Percentiles rank a stretch among this genome's conserved stretches.
phyloP scores from a whole-genome alignment of 1,140 invertebrate genomes.

The Scylla paramamosain region DNA sequence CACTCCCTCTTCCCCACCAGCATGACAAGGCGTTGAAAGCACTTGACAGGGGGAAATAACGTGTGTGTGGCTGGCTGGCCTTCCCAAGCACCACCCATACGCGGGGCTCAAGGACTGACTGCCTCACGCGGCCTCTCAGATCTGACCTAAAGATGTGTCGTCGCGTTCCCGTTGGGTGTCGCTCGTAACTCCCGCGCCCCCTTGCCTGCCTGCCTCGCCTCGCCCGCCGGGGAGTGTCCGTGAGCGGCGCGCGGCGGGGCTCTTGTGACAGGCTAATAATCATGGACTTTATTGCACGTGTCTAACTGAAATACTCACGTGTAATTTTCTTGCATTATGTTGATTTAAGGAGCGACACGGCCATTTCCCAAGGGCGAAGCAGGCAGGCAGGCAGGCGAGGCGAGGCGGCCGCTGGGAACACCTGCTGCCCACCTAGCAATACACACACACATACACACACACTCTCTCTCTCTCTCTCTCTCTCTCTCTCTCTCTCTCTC shows the following conservation, averaged over 20 bases:
- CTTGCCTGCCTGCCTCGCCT: too few relatives aligned
- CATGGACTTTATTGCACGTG: slow-evolving; percentile 9
- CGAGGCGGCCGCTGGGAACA: background rate
- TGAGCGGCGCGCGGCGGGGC: background rate
- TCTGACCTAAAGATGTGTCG: slow-evolving; percentile 13
- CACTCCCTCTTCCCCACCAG: background rate
- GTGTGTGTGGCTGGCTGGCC: background rate
- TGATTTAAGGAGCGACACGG: background rate
- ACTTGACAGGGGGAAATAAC: background rate
- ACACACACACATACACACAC: background rate
- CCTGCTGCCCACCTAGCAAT: background rate
- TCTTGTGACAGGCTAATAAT: background rate
- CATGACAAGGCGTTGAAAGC: background rate
- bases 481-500: too few relatives aligned
- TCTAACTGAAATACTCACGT: slow-evolving; percentile 2
- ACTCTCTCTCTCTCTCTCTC: background rate
- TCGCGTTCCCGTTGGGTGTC: background rate
- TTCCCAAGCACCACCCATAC: slow-evolving; percentile 4
- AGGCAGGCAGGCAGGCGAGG: too few relatives aligned
- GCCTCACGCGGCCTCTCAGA: background rate
- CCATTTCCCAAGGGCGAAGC: background rate
- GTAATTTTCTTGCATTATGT: slow-evolving; percentile 5
- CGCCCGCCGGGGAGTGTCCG: background rate
- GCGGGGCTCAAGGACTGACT: background rate
- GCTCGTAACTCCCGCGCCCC: background rate